phyloP scores from a whole-genome alignment of 2,797 vertebrate genomes.

The Aselliscus stoliczkanus region DNA sequence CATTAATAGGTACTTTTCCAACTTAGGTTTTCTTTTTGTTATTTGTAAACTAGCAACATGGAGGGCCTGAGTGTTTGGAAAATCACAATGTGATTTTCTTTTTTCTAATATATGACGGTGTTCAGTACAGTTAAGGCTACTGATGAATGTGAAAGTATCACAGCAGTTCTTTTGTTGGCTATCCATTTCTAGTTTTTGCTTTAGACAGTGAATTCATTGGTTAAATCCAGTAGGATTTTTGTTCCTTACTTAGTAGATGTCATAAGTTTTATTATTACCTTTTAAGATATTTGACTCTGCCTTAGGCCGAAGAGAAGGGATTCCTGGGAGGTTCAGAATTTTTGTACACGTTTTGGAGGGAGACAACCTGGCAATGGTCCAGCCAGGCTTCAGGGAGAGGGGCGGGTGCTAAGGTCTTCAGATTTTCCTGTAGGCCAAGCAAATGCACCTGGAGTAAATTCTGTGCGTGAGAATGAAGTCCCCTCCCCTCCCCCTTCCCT shows the following conservation, averaged over 20 bases:
- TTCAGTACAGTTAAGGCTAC: neutral
- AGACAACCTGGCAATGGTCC: neutral
- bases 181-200: neutral
- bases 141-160: neutral
- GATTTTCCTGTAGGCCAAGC: neutral
- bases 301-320: neutral
- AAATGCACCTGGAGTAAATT: neutral
- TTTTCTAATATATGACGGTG: neutral
- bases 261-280: neutral
- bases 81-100: neutral
- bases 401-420: neutral
- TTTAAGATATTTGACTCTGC: neutral
- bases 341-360: neutral
- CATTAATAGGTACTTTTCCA: neutral
- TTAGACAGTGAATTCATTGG: neutral
- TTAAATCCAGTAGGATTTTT: constrained; percentile 15
- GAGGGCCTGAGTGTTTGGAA: neutral
- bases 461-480: neutral
- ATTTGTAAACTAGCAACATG: neutral
- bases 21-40: neutral
- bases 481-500: neutral
- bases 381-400: neutral
- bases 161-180: neutral
- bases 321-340: neutral
- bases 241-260: neutral